These are phyloP conservation scores for Trachelus troglodyta DNA, from an alignment of 2,888 invertebrate genomes.

Conservation along the genomic window DNA sequence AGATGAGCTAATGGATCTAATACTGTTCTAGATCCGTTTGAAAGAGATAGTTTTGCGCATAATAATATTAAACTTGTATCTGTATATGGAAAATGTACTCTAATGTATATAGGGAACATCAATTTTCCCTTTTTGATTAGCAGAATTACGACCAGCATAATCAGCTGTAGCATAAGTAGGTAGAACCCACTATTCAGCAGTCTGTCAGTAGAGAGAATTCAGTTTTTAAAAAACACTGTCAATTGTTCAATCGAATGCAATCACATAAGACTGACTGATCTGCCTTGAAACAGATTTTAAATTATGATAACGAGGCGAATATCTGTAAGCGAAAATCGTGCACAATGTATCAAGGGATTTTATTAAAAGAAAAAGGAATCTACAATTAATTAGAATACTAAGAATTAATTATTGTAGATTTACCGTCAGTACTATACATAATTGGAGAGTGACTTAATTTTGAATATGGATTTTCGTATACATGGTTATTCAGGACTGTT, in stretches of 20 bases:
- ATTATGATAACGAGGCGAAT: not conserved
- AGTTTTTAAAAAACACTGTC: not conserved
- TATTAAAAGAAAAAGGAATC: not conserved
- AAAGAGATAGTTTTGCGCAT: not conserved
- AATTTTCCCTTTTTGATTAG: not conserved
- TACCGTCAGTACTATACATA: not conserved
- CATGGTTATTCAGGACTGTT: not conserved
- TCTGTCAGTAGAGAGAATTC: slow-evolving; percentile 7
- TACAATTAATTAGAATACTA: not conserved
- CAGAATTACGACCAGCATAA: slow-evolving; percentile 15
- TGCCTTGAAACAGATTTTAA: slow-evolving; percentile 40
- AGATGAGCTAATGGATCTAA: not conserved
- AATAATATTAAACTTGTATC: not conserved
- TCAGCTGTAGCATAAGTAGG: slow-evolving; percentile 6
- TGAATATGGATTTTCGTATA: not conserved
- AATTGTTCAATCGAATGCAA: not conserved
- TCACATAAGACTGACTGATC: slow-evolving; percentile 57
- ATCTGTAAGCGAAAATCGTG: not conserved
- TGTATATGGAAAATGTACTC: not conserved
- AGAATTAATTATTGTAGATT: not conserved
- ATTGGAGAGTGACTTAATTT: not conserved
- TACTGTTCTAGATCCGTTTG: not conserved
- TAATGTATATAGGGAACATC: slow-evolving; percentile 22
- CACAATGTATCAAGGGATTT: not conserved
- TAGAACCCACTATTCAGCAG: not conserved